Percentiles rank a stretch among this genome's conserved stretches.
Evolutionary conservation across 2,888 invertebrate species (phyloP).

Genomic region (Agonopterix heracliana): DNA sequence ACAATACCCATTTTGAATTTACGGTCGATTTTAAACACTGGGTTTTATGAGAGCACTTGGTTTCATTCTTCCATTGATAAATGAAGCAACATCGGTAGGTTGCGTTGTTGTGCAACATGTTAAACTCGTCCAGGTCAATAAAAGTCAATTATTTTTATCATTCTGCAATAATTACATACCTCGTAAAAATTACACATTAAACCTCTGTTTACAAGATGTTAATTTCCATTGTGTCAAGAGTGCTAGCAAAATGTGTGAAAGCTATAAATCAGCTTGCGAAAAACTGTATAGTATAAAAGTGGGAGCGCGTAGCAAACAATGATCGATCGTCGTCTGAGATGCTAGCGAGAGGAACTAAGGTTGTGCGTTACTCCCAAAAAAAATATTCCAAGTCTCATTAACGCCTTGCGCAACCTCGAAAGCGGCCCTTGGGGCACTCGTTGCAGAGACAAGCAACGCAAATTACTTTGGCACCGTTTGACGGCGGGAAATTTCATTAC

Average conservation of each 20-base stretch:
- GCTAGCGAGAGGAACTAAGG: constrained; percentile 9
- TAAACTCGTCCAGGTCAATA: constrained; percentile 5
- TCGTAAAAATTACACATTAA: constrained; percentile 4
- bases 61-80: constrained; percentile 11
- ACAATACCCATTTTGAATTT: constrained; percentile 5
- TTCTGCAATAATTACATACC: constrained; percentile 5
- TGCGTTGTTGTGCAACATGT: constrained; percentile 3
- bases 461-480: constrained; percentile 77
- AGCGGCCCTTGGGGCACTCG: constrained; percentile 72
- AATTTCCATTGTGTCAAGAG: not conserved
- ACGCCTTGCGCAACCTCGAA: constrained; percentile 72
- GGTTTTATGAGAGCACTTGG: not conserved
- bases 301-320: no score
- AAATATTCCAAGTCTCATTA: constrained; percentile 62
- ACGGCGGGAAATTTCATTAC: constrained; percentile 77
- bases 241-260: not conserved
- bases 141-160: constrained; percentile 6
- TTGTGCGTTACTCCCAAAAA: constrained; percentile 56
- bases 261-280: not conserved
- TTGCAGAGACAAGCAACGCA: constrained; percentile 72
- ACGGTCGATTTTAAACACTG: constrained; percentile 1
- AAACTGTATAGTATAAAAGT: no score
- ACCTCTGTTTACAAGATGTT: not conserved
- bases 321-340: no score
- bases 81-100: constrained; percentile 2